Evolutionary conservation across 2,113 vertebrate species (phyloP), one percentile per base, ranked within the genome.

Genomic region (Gallinago jamesoni): DNA sequence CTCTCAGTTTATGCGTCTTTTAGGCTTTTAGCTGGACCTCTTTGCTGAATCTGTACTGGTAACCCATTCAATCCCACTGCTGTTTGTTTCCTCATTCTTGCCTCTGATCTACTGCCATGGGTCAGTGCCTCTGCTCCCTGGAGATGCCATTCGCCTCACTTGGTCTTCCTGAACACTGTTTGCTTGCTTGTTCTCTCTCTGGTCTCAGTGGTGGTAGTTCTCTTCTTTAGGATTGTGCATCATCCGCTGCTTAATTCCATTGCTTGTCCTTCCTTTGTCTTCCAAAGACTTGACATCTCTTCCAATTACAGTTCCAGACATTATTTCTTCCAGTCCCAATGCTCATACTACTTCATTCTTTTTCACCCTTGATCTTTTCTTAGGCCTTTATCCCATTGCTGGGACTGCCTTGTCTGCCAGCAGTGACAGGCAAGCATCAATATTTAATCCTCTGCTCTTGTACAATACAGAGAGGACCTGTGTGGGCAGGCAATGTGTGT

Each of bases 101-200:
- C 17, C 4, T 74, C 59, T 73, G 35, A 19, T 31, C 37, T 19
- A 1, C 56, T 52, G 74, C n/a, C 41, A 4, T 37, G 72, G 66
- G 30, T 63, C 68, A 14, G 28, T 68, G 52, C 8, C 33, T 48
- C 76, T 84, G 72, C 69, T 84, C 60, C 52, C 19, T 69, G 9
- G 62, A 83, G 66, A 14, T 27, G 52, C 28, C 5, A 1, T 17
- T 59, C 31, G 8, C 5, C 0, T 12, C 24, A 31, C 35, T 5
- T 56, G 43, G 41, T 67, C 33, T 79, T 69, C 24, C 2, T 56
- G 45, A 43, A 30, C 28, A 15, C 10, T 53, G 50, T 41, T 84
- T 2, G 0, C 31, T 73, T 25, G 37, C 41, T 79, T 5, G 1
- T 47, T 56, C 1, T 2, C 56, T 31, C 10, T 52, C 35, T 45